These are phyloP conservation scores for Limosa lapponica DNA, from an alignment of 2,797 vertebrate species.

Conservation along the genomic window DNA sequence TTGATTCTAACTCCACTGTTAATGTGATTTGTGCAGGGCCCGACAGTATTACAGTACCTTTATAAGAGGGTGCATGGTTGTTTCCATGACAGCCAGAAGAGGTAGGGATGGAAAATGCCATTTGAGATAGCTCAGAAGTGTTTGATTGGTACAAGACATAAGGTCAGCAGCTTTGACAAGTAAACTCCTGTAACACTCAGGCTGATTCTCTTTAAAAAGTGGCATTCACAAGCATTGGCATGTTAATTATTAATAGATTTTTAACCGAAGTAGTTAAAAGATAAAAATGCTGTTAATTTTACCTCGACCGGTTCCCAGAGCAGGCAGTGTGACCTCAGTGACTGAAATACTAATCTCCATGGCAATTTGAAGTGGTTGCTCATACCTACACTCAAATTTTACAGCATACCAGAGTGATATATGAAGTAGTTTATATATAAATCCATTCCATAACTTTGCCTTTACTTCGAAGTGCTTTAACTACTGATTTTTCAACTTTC, in stretches of 20 bases:
- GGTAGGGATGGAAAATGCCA: neutral
- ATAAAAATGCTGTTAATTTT: neutral
- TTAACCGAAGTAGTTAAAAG: conserved; percentile 8
- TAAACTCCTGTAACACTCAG: neutral
- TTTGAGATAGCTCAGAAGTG: conserved; percentile 13
- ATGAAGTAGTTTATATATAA: neutral
- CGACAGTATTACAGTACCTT: neutral
- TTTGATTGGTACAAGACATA: neutral
- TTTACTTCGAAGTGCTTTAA: neutral
- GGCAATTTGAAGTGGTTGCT: neutral
- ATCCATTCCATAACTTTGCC: neutral
- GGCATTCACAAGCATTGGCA: neutral
- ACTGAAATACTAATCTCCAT: neutral
- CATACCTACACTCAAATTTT: neutral
- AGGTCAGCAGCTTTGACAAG: conserved; percentile 7
- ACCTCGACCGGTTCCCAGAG: neutral
- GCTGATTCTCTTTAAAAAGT: neutral
- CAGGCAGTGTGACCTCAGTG: neutral
- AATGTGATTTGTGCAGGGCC: conserved; percentile 5
- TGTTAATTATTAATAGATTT: neutral
- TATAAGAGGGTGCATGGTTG: neutral
- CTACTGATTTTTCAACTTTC: neutral
- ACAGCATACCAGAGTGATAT: neutral
- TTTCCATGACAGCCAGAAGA: conserved; percentile 38
- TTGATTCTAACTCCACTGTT: conserved; percentile 11